Conservation (phyloP, 2,888 invertebrate genomes). For the Gastracanthus pulcherrimus region DNA sequence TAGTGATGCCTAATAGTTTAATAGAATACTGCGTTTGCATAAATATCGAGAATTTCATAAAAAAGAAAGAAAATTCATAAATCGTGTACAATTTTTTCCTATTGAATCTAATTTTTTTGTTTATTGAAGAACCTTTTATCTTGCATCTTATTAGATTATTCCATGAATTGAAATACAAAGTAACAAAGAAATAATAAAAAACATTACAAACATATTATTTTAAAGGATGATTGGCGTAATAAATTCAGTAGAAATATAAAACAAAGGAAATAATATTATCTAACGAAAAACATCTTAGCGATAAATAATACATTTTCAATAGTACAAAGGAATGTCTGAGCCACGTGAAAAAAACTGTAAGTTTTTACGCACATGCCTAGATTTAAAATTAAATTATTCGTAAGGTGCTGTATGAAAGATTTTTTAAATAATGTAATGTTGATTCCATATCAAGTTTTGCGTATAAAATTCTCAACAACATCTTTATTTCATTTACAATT, state of each 20-base stretch:
- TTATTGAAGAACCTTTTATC: not conserved
- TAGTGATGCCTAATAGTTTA: not conserved
- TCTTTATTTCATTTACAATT: conserved; percentile 38
- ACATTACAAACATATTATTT: not conserved
- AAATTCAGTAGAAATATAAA: not conserved
- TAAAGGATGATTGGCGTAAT: not conserved
- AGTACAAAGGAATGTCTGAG: conserved; percentile 41
- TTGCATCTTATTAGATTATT: not conserved
- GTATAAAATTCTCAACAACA: conserved; percentile 19
- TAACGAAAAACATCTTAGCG: conserved; percentile 4
- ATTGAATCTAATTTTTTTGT: too few species aligned
- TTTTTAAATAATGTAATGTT: conserved; percentile 26
- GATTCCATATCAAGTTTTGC: conserved; percentile 31
- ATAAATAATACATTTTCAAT: conserved; percentile 22
- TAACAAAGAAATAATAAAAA: not conserved
- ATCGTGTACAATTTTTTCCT: not conserved
- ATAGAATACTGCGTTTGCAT: not conserved
- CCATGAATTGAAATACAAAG: not conserved
- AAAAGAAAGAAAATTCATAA: not conserved
- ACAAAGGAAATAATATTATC: conserved; percentile 1
- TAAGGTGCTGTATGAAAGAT: not conserved
- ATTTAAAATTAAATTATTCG: not conserved
- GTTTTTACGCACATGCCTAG: not conserved
- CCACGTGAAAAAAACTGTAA: not conserved
- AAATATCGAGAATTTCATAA: not conserved